Evolutionary conservation across 2,888 invertebrate species (phyloP).

Genomic region (Caradrina kadenii): DNA sequence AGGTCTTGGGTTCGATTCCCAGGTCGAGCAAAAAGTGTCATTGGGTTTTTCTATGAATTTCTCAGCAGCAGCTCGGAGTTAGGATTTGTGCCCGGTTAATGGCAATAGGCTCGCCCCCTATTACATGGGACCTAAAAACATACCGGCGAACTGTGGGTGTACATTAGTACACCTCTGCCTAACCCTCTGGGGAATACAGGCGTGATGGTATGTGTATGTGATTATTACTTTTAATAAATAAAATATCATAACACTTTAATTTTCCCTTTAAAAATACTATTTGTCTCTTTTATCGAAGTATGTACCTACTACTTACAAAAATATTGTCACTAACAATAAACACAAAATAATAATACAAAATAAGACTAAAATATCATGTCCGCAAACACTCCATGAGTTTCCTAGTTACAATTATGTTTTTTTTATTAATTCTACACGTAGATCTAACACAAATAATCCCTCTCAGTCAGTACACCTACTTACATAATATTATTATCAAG

Average conservation of each 20-base stretch:
- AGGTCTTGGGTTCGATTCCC: too few species aligned
- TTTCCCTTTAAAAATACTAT: not conserved
- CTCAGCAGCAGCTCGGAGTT: too few species aligned
- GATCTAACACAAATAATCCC: not conserved
- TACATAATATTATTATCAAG: constrained; percentile 42
- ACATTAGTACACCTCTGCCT: too few species aligned
- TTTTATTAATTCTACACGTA: not conserved
- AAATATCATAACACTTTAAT: not conserved
- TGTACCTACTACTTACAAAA: not conserved
- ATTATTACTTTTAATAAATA: constrained; percentile 32
- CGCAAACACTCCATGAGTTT: not conserved
- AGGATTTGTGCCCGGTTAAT: too few species aligned
- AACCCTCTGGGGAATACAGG: too few species aligned
- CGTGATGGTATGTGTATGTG: too few species aligned
- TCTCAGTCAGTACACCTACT: constrained; percentile 1
- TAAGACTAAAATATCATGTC: not conserved
- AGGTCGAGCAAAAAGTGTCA: too few species aligned
- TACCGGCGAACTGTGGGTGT: too few species aligned
- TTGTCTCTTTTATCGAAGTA: not conserved
- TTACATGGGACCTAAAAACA: too few species aligned
- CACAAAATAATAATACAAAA: not conserved
- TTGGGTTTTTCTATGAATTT: too few species aligned
- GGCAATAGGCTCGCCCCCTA: too few species aligned
- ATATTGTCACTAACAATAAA: constrained; percentile 13
- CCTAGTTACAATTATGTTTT: not conserved